A percentile compares a stretch with the other conserved stretches of the same genome.
These are phyloP conservation scores for Adineta ricciae DNA, from an alignment of 2,888 invertebrate species.

Conservation along the genomic window DNA sequence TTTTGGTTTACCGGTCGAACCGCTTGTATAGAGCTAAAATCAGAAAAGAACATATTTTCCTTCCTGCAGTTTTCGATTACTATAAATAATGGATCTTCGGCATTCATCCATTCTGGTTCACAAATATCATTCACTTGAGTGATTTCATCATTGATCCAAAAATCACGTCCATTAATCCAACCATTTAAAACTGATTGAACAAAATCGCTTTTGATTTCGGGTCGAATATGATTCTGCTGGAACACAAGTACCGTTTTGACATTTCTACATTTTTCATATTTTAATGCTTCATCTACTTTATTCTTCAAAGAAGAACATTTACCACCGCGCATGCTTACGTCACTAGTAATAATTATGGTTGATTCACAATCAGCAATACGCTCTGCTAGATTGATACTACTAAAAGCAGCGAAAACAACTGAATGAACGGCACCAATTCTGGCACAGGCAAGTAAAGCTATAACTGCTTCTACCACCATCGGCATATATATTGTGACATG, in stretches of 20 bases:
- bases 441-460: conserved; percentile 32
- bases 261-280: background rate
- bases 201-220: background rate
- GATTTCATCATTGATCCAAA: conserved; percentile 82
- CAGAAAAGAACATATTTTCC: conserved; percentile 23
- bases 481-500: conserved; percentile 32
- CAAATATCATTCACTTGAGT: conserved; percentile 69
- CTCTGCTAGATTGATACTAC: conserved; percentile 22
- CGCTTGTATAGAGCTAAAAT: conserved; percentile 42
- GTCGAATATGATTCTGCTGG: background rate
- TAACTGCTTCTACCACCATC: conserved; percentile 19
- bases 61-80: conserved; percentile 60
- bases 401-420: conserved; percentile 32
- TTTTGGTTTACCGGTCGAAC: conserved; percentile 32
- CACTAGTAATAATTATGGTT: conserved; percentile 22
- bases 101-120: conserved; percentile 84
- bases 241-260: conserved; percentile 31
- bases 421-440: conserved; percentile 32
- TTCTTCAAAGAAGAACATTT: conserved; percentile 24
- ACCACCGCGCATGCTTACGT: conserved; percentile 22
- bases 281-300: conserved; percentile 27
- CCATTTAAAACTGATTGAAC: conserved; percentile 1
- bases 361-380: conserved; percentile 31
- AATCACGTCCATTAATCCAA: conserved; percentile 59
- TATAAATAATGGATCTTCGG: conserved; percentile 95